Evolutionary conservation across 2,113 vertebrate genomes (phyloP).

Genomic region (Lynx canadensis): DNA sequence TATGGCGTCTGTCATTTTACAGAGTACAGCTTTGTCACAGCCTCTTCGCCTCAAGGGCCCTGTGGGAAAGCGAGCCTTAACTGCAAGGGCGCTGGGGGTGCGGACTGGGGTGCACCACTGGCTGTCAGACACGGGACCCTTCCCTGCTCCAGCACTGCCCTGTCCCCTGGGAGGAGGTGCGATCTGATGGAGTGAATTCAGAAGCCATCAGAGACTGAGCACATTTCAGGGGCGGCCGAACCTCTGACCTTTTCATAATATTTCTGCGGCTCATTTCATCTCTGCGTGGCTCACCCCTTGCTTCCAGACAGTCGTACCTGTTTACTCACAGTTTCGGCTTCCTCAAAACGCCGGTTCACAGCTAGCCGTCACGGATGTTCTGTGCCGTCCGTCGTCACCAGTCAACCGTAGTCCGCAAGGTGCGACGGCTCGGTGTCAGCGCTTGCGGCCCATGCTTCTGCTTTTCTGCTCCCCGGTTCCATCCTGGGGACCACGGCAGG

Average conservation of each 20-base stretch:
- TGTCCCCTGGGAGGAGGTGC: not conserved
- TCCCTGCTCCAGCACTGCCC: accelerated
- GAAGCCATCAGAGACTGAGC: not conserved
- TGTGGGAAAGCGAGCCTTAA: no score
- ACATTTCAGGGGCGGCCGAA: not conserved
- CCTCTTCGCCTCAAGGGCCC: not conserved
- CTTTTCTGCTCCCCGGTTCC: not conserved
- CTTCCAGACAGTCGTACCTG: not conserved
- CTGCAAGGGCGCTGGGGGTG: accelerated
- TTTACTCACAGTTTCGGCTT: not conserved
- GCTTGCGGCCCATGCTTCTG: accelerated
- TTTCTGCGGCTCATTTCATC: not conserved
- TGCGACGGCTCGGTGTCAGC: accelerated
- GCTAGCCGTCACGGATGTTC: accelerated
- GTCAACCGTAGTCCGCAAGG: accelerated
- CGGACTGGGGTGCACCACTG: accelerated
- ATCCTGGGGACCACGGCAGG: no score
- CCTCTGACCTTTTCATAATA: accelerated
- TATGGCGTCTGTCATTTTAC: not conserved
- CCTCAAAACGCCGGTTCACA: not conserved
- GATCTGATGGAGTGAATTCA: accelerated
- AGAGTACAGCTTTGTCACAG: accelerated
- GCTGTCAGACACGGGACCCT: accelerated
- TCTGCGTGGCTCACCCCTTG: accelerated
- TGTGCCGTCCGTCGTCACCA: accelerated